Percentiles rank a stretch among this genome's conserved stretches.
phyloP scores from a whole-genome alignment of 1,140 invertebrate species.

The Drosophila nigrodunni region DNA sequence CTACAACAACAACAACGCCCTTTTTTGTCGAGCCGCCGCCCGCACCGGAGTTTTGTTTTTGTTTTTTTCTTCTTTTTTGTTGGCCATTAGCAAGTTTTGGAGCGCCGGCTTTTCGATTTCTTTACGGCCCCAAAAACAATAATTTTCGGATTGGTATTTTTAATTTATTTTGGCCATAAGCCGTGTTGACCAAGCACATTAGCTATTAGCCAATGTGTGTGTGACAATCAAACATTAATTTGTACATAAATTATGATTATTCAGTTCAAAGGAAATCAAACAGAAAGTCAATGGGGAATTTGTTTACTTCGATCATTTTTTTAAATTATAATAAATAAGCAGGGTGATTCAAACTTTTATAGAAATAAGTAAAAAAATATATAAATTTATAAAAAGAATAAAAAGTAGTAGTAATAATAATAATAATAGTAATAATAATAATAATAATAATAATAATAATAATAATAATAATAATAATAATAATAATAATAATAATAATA shows the following conservation, averaged over 20 bases:
- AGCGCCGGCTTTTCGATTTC: slow-evolving; percentile 40
- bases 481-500: not conserved
- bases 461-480: not conserved
- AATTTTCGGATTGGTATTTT: slow-evolving; percentile 6
- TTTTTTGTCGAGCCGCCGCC: slow-evolving; percentile 73
- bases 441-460: not conserved
- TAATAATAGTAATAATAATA: too few species aligned
- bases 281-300: not conserved
- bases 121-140: slow-evolving; percentile 26
- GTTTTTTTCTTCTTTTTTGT: slow-evolving; percentile 13
- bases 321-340: too few species aligned
- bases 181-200: slow-evolving; percentile 15
- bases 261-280: not conserved
- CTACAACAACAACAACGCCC: slow-evolving; percentile 49
- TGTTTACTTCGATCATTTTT: too few species aligned
- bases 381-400: too few species aligned
- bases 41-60: slow-evolving; percentile 43
- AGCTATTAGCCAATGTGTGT: slow-evolving; percentile 19
- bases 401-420: too few species aligned
- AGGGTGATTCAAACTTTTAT: too few species aligned
- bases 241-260: slow-evolving; percentile 25
- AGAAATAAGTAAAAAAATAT: too few species aligned
- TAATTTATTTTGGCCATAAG: not conserved
- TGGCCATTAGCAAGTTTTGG: slow-evolving; percentile 42
- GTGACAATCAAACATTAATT: slow-evolving; percentile 21